Conservation (phyloP, 2,888 invertebrate genomes). For the Griposia aprilina region DNA sequence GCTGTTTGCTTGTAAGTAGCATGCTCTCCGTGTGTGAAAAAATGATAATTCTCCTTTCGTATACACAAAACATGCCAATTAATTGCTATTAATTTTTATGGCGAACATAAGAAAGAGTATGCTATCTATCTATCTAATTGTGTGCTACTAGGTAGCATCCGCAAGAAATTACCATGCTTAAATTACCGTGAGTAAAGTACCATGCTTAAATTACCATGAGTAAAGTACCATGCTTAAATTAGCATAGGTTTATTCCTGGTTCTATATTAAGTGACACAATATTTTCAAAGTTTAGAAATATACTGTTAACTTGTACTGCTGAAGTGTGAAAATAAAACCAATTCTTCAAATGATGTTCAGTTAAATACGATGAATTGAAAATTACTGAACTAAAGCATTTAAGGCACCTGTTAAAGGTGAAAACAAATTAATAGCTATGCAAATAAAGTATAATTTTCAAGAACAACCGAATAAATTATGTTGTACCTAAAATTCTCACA, state of each 20-base stretch:
- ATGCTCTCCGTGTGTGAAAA: not conserved
- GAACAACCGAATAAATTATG: slow-evolving; percentile 18
- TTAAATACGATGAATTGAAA: slow-evolving; percentile 15
- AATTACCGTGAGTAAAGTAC: too few relatives aligned
- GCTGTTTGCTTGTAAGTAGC: too few relatives aligned
- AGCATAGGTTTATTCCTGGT: not conserved
- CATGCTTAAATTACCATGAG: too few relatives aligned
- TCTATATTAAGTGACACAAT: too few relatives aligned
- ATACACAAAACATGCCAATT: not conserved
- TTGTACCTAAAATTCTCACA: not conserved
- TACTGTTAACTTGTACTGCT: not conserved
- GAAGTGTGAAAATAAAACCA: not conserved
- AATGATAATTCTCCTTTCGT: not conserved
- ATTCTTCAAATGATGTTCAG: not conserved
- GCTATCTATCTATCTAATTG: not conserved
- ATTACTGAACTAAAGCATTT: slow-evolving; percentile 11
- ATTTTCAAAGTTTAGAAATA: too few relatives aligned
- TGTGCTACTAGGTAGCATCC: not conserved
- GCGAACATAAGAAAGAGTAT: not conserved
- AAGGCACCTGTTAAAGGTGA: not conserved
- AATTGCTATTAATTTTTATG: not conserved
- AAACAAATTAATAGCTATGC: slow-evolving; percentile 33
- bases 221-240: too few relatives aligned
- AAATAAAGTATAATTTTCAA: slow-evolving; percentile 44
- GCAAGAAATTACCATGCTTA: not conserved